A percentile compares a stretch with the other conserved stretches of the same genome.
phyloP scores from a whole-genome alignment of 2,888 invertebrate genomes.

The Allolobophora icterica region DNA sequence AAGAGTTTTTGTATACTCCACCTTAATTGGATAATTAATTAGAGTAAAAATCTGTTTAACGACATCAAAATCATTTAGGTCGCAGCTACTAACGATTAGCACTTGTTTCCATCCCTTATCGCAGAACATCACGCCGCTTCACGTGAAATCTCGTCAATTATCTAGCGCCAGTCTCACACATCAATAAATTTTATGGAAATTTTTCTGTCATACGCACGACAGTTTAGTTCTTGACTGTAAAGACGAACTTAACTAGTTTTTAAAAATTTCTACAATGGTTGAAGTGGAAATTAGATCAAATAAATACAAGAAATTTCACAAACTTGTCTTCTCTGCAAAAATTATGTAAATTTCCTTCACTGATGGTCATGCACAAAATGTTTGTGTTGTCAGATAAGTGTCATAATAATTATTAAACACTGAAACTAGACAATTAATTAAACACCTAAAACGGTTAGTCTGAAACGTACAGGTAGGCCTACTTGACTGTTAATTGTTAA shows the following conservation, averaged over 20 bases:
- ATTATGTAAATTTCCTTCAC: no score
- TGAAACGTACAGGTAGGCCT: no score
- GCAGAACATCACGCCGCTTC: not conserved
- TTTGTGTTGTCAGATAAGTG: no score
- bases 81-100: conserved; percentile 12
- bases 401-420: no score
- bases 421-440: no score
- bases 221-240: not conserved
- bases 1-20: not conserved
- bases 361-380: no score
- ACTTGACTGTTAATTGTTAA: no score
- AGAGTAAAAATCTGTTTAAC: conserved; percentile 24
- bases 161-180: not conserved
- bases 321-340: no score
- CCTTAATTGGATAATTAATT: conserved; percentile 4
- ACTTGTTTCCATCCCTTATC: conserved; percentile 21
- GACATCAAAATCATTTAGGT: conserved; percentile 23
- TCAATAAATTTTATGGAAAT: not conserved
- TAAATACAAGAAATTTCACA: no score
- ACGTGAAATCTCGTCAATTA: not conserved
- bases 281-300: no score
- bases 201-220: not conserved
- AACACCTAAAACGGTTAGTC: no score
- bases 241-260: not conserved
- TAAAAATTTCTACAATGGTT: not conserved